Base-by-base conservation (phyloP, 2,888 invertebrate genomes). In the Drosophila hawaiiensis region DNA sequence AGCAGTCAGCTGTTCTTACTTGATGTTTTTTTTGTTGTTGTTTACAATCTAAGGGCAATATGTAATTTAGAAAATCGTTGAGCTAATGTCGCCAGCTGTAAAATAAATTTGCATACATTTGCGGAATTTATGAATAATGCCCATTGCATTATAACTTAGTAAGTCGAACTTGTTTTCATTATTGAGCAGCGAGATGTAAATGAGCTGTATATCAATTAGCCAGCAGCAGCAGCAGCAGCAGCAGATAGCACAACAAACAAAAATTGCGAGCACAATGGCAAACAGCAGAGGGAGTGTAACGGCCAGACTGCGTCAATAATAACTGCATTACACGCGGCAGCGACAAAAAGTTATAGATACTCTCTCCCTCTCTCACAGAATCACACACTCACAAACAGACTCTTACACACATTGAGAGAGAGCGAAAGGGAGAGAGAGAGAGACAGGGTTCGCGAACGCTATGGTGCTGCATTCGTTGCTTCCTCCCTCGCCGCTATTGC, bases 281-380 rank as follows among this genome's bases (percentile, higher is more conserved):
- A 25, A 39, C 54, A 49, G 53, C 54, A 41, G 67, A 52, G 68
- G 78, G 74, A 78, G 63, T 73, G 78, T 59, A 54, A 54, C 54
- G 54, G 68, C 61, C 80, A 80, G 90, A 88, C 87, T 87, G 91
- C 87, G 91, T 86, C 91, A 91, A 91, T 91, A 89, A 82, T 83
- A 88, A 90, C 84, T 89, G 88, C 91, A 89, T 89, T 88, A 83
- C 73, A 82, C 83, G 62, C 72, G 84, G 55, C 65, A 68, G 54
- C 59, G 70, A 58, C 70, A 61, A 65, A 68, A 80, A 67, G 43
- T 33, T 16, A 69, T 33, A 60, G 29, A 60, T 61, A 35, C 28
- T 58, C 60, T 59, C 33, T 54, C 54, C 50, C 43, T 50, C 49
- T 35, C 29, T 28, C 39, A 14, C 10, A n/a, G n/a, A 39, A 25